These are phyloP conservation scores for Dolomedes plantarius DNA, from an alignment of 2,888 invertebrate genomes.

Conservation along the genomic window DNA sequence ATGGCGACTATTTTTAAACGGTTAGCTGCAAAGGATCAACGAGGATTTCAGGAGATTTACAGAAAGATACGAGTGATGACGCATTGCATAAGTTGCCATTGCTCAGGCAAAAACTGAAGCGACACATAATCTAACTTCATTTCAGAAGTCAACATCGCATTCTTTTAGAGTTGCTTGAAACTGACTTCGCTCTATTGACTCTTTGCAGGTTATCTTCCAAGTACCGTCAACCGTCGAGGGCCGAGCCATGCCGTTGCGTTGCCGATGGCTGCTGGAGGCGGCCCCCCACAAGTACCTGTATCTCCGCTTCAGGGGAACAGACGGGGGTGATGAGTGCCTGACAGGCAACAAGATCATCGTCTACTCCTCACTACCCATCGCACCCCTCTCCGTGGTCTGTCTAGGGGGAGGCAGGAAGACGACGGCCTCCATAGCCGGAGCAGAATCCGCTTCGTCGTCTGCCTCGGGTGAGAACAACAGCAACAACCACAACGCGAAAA, in stretches of 20 bases:
- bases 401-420: conserved; percentile 49
- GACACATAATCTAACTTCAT: no score
- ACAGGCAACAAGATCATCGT: conserved; percentile 80
- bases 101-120: no score
- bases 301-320: conserved; percentile 73
- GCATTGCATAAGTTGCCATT: no score
- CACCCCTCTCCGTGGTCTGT: conserved; percentile 72
- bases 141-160: no score
- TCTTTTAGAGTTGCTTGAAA: no score
- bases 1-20: no score
- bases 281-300: conserved; percentile 74
- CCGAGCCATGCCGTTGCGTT: conserved; percentile 68
- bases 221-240: conserved; percentile 59
- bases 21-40: no score
- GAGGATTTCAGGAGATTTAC: no score
- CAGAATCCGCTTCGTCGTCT: conserved; percentile 36
- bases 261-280: conserved; percentile 74
- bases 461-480: background rate
- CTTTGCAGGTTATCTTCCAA: conserved; percentile 61
- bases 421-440: conserved; percentile 39
- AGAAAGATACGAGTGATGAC: no score
- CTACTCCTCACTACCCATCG: conserved; percentile 80
- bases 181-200: no score
- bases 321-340: conserved; percentile 60
- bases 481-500: background rate